These are phyloP conservation scores for Zeus faber DNA, from an alignment of 2,113 vertebrate genomes.

Conservation along the genomic window DNA sequence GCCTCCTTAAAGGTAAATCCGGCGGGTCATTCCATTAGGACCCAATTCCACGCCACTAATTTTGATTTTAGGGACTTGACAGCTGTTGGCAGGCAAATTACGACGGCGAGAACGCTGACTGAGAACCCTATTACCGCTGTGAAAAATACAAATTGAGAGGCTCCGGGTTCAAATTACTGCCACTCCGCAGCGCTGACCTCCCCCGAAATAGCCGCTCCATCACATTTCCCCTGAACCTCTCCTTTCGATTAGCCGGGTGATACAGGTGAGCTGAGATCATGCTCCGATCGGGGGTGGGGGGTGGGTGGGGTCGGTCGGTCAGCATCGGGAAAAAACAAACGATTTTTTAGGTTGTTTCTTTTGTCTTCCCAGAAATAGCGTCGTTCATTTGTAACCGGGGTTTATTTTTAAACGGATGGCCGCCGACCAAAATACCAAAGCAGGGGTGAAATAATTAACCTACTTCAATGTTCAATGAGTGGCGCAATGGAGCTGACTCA, in stretches of 20 bases:
- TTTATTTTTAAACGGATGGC: no score
- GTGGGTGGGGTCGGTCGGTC: no score
- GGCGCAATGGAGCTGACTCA: no score
- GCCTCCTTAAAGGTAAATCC: conserved; percentile 64
- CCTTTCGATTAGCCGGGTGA: conserved; percentile 38
- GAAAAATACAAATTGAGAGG: conserved; percentile 62
- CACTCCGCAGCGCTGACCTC: conserved; percentile 45
- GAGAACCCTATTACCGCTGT: conserved; percentile 55
- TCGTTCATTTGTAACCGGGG: no score
- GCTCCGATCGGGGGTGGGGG: neutral
- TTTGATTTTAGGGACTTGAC: conserved; percentile 67
- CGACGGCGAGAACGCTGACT: conserved; percentile 37
- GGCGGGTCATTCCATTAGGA: conserved; percentile 69
- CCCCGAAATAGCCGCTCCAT: conserved; percentile 43
- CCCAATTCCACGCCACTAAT: conserved; percentile 61
- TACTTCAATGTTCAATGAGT: no score
- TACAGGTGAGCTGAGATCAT: conserved; percentile 11
- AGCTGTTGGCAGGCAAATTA: conserved; percentile 64
- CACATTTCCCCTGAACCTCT: conserved; percentile 1
- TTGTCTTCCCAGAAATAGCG: no score
- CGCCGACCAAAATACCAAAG: no score
- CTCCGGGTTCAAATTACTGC: conserved; percentile 58
- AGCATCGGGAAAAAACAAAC: no score
- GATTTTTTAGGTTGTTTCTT: no score
- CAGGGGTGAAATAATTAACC: no score